Evolutionary conservation across 2,113 vertebrate species (phyloP), one percentile per base, ranked within the genome.

Genomic region (Stictonetta naevosa): DNA sequence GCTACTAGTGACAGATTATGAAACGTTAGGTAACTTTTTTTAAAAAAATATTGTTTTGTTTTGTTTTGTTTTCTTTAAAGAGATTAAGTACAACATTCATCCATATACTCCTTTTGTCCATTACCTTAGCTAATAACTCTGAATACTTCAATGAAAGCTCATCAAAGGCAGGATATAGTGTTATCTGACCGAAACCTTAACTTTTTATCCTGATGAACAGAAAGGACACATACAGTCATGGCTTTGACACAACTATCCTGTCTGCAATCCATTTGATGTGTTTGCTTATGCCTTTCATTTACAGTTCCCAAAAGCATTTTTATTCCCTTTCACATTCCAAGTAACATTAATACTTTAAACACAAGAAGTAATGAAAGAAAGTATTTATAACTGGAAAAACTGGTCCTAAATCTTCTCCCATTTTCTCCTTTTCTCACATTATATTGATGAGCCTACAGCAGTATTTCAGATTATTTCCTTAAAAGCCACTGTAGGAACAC

Each of bases 111-210:
- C 11, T 34, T 86, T 90, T 64, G 64, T 75, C 58, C 75, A 34
- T 77, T 79, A 83, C 55, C 74, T 93, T 66, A 92, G 92, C 75
- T 90, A 82, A 25, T 82, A 72, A 53, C 44, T 90, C 85, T 79
- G 76, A 96, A 82, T 83, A 48, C 60, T 80, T 38, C 31, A 75
- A 34, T 63, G 86, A 34, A 58, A 63, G 34, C 34, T 90, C 92
- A 90, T 94, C 67, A 97, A 96, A 96, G 42, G 34, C 34, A 93
- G 89, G 91, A 95, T 96, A 95, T 94, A 26, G 4, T 66, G 88
- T 97, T 23, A 95, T 97, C 63, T 59, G 42, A 74, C 13, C 50
- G 91, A 83, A 95, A 94, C 40, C 14, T 71, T 73, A 97, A 90
- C 28, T 92, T 83, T 53, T 88, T 11, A 58, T 92, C 73, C 59